Base-by-base conservation (phyloP, 1,140 invertebrate species). In the Aphis craccivora region DNA sequence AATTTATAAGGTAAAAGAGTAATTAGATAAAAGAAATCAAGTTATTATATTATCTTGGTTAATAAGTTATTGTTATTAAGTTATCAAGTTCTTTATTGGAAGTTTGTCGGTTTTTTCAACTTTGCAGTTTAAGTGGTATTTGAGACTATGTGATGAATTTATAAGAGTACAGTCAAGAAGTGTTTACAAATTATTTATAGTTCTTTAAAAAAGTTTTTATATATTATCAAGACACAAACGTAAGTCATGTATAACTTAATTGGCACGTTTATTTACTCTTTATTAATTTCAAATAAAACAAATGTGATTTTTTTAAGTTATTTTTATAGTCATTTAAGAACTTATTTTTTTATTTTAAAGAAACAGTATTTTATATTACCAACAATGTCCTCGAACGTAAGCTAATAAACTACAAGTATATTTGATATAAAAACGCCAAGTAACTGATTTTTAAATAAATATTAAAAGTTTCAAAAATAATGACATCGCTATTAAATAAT, bases 141-240 rank as follows among this genome's bases (percentile, higher is more conserved):
- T 45, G 30, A 48, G 86, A 87, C 43, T 48, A 86, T 43, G 30
- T 87, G 43, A 87, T 87, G 43, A 87, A 48, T 86, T 45, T 45
- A 48, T 86, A 43, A 86, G 5, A 30, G 83, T 25, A 67, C 30
- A 84, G 23, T 84, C 40, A 84, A 22, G 40, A 40, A 37, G 37
- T 9, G 81, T 40, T 83, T 83, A 83, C 81, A 83, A 83, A 83
- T 83, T 83, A 83, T 83, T 83, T 83, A 83, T 83, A 83, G 81
- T 83, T 83, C 81, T 37, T 40, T 83, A 37, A 40, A 83, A 81
- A 83, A 83, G 81, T 83, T 83, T 83, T 23, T 35, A 81, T 23
- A 25, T 43, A 40, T n/a, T 84, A 84, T 40, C 43, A 84, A 3
- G 3, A 40, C 83, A 43, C 43, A 84, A 84, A 40, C 40, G 35